Base-by-base conservation (phyloP, 37 sponge, comb jelly and placozoan genomes). In the Beroe ovata region DNA sequence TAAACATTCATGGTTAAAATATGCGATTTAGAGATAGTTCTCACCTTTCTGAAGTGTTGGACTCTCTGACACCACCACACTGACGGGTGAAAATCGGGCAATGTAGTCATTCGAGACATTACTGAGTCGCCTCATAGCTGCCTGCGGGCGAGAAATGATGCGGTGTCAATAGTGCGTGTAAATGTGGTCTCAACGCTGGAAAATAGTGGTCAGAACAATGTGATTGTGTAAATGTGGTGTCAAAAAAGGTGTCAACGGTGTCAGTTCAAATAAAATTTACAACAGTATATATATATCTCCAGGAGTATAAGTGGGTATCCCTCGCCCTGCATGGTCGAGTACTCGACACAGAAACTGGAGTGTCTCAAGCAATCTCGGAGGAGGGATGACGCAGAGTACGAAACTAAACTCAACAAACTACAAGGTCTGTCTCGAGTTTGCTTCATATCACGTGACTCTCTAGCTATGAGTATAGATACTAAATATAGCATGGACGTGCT, bases 291-390 rank as follows among this genome's bases (percentile, higher is more conserved):
- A n/a, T n/a, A n/a, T n/a, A 14, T 63, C 8, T 71, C 20, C 84
- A 77, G 84, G 54, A 42, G 54, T 14, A 36, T 77, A 4, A 8
- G n/a, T 0, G 39, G 54, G 36, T 77, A 36, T 29, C 84, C 84
- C n/a, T 77, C 84, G 47, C 33, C 47, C 0, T 42, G 41, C 47
- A 20, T 77, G 41, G 3, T 3, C 23, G 84, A 77, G 36, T 77
- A 77, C 54, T 42, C 21, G 35, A 25, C 32, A 26, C 69, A 66
- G 36, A 66, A 66, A 33, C 35, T 14, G 36, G 69, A 66, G 47
- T 21, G 16, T 11, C 23, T 35, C 1, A 77, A 23, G 84, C 3
- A 54, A 3, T 18, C 38, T 20, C 39, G 26, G 23, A 38, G 33
- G 19, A 77, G 33, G 69, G 30, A 66, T 11, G 16, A 66, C 69